Conservation (phyloP, 2,888 invertebrate species). For the Trypoxylon attenuatum region DNA sequence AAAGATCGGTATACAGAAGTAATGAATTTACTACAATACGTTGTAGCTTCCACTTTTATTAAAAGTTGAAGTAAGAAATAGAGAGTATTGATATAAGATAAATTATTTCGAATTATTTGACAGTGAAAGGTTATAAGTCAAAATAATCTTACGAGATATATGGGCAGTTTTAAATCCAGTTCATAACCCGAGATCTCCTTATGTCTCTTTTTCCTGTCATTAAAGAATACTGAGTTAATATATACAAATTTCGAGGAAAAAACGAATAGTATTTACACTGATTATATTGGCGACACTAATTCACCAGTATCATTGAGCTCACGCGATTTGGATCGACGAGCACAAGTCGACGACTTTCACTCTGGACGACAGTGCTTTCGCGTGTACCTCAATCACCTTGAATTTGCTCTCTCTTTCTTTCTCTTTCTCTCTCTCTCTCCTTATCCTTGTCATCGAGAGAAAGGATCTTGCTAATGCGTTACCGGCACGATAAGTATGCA, state of each 20-base stretch:
- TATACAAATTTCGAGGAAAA: constrained; percentile 50
- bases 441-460: constrained; percentile 19
- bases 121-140: no score
- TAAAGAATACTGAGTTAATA: constrained; percentile 13
- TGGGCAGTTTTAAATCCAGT: neutral
- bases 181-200: no score
- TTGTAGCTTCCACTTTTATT: no score
- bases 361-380: constrained; percentile 59
- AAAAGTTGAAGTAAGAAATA: no score
- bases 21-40: no score
- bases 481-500: constrained; percentile 8
- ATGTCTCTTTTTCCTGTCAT: neutral
- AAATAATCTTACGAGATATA: neutral
- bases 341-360: constrained; percentile 64
- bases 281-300: constrained; percentile 22
- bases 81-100: constrained; percentile 8
- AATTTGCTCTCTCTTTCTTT: constrained; percentile 19
- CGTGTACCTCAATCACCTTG: constrained; percentile 49
- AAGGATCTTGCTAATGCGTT: constrained; percentile 17
- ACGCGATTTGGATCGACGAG: constrained; percentile 57
- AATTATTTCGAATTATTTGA: no score
- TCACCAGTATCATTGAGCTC: constrained; percentile 30
- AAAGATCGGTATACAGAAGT: no score
- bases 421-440: constrained; percentile 40
- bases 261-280: constrained; percentile 40